Conservation (phyloP, 2,113 vertebrate species). For the Vulpes ferrilata region DNA sequence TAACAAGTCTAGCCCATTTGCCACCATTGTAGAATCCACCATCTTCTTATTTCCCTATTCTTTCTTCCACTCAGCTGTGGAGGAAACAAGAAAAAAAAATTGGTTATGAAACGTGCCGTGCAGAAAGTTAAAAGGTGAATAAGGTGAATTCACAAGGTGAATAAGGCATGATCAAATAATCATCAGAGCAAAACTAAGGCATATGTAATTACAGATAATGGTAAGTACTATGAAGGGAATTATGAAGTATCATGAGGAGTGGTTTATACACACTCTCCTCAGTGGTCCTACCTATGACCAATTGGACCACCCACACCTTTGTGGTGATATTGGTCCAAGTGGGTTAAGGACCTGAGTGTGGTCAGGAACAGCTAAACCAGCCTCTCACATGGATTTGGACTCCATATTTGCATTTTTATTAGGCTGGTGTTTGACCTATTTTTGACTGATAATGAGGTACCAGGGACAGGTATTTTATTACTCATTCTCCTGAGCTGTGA, state of each 20-base stretch:
- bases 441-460: not conserved
- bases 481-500: not conserved
- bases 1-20: not conserved
- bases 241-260: not conserved
- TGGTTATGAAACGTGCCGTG: not conserved
- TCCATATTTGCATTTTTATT: constrained; percentile 15
- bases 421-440: not conserved
- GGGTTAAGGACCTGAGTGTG: not conserved
- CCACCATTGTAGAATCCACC: not conserved
- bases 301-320: not conserved
- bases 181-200: not conserved
- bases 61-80: not conserved
- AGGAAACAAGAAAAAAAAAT: not conserved
- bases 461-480: not conserved
- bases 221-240: not conserved
- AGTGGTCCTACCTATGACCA: not conserved
- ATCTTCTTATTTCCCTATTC: not conserved
- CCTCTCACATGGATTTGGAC: not conserved
- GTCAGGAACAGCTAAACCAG: not conserved
- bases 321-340: not conserved
- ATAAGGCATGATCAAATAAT: not conserved
- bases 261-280: not conserved
- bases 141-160: not conserved
- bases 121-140: not conserved
- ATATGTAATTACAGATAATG: not conserved